Conservation (phyloP, 2,888 invertebrate species). For the Lasioglossum malachurum region DNA sequence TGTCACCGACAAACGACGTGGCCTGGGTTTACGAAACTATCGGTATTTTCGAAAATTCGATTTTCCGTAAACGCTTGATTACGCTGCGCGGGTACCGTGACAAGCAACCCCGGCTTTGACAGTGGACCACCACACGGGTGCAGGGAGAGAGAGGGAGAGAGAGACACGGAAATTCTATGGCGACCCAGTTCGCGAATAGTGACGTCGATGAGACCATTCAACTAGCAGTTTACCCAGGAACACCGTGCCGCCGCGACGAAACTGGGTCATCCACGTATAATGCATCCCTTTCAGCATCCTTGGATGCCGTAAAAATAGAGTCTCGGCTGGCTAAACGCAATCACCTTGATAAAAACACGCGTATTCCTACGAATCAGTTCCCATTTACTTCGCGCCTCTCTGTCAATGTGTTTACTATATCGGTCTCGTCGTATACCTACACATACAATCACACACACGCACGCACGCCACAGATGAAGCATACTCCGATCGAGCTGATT, state of each 20-base stretch:
- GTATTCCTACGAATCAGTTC: not conserved
- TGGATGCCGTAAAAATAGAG: slow-evolving; percentile 58
- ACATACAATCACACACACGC: too few species aligned
- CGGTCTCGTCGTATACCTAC: not conserved
- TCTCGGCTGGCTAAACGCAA: slow-evolving; percentile 42
- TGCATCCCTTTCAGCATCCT: slow-evolving; percentile 62
- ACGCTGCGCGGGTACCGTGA: not conserved
- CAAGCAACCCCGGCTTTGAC: slow-evolving; percentile 41
- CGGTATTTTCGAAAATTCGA: slow-evolving; percentile 34
- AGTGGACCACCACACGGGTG: slow-evolving; percentile 47
- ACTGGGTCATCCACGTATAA: slow-evolving; percentile 62
- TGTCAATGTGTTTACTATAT: not conserved
- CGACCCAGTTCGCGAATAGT: slow-evolving; percentile 61
- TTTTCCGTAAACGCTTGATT: slow-evolving; percentile 22
- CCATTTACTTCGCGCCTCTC: slow-evolving; percentile 7
- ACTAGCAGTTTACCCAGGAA: slow-evolving; percentile 71
- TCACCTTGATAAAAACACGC: slow-evolving; percentile 26
- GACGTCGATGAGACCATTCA: slow-evolving; percentile 70
- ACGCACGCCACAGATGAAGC: not conserved
- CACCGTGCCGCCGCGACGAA: slow-evolving; percentile 60
- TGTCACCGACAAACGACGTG: not conserved
- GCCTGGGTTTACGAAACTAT: slow-evolving; percentile 5
- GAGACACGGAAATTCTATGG: slow-evolving; percentile 50
- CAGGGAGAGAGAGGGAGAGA: not conserved
- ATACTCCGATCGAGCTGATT: not conserved